Evolutionary conservation across 1,140 invertebrate species (phyloP), one percentile per base, ranked within the genome.

Genomic region (Caenorhabditis brenneri): DNA sequence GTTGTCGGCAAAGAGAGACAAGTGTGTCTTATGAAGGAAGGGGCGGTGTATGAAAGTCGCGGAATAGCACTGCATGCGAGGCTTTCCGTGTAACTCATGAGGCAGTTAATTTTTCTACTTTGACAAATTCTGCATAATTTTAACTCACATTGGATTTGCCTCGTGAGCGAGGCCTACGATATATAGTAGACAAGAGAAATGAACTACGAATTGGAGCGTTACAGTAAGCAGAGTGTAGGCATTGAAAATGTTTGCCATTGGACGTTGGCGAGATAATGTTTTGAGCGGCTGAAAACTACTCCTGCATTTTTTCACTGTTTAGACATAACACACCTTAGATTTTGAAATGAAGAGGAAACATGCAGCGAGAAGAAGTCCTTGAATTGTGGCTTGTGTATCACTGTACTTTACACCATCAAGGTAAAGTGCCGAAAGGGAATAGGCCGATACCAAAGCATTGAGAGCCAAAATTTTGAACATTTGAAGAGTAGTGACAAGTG

Each of bases 381-480:
- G 90, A 81, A 99, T 92, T 0, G 97, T 99, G 0, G 97, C 97
- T 92, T 99, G 97, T 19, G 94, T 94, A 91, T 99, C 98, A 89
- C 96, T 97, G 88, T 99, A 96, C 92, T 98, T 99, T 22, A 82
- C 84, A 31, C 97, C 97, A 92, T 99, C 97, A 84, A 99, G 93
- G 91, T 99, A 99, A 0, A 99, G 93, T 10, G 99, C 97, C 31
- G 96, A 99, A 92, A 99, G 97, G 91, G 96, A 96, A 92, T 99
- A 99, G 0, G 98, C 98, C 51, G 98, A 92, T 82, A 99, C 96
- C 0, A 99, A 93, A 0, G 98, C 97, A 92, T 99, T 99, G n/a
- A 99, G 91, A 0, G 98, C 98, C 48, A 99, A 92, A 87, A 99
- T 99, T 93, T 99, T 99, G 91, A 99, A 99, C 98, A 99, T 99